These are phyloP conservation scores for Azemiops feae DNA, from an alignment of 2,113 vertebrate species.

Conservation along the genomic window DNA sequence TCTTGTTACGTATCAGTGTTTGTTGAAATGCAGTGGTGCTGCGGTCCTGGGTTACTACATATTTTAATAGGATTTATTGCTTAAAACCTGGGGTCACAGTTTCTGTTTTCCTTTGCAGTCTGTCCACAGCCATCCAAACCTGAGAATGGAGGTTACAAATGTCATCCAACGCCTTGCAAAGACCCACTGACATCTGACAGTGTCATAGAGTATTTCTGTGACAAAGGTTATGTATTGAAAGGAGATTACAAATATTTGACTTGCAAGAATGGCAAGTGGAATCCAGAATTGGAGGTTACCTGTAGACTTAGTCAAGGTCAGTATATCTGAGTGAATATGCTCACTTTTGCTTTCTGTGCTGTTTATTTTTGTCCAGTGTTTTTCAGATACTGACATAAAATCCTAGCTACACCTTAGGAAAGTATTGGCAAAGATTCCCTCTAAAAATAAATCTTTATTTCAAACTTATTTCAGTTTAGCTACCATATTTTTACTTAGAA, in stretches of 20 bases:
- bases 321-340: constrained; percentile 35
- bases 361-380: neutral
- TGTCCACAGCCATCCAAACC: constrained; percentile 90
- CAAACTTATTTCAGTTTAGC: neutral
- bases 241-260: constrained; percentile 96
- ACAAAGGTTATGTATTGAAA: constrained; percentile 92
- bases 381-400: neutral
- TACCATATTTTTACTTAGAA: neutral
- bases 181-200: constrained; percentile 84
- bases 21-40: neutral
- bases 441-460: neutral
- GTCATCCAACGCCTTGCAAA: constrained; percentile 89
- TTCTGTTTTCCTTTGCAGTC: constrained; percentile 65
- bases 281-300: constrained; percentile 91
- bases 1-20: neutral
- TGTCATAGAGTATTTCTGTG: constrained; percentile 95
- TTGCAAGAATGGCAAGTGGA: constrained; percentile 94
- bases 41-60: neutral
- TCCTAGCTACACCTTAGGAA: neutral
- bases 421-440: neutral
- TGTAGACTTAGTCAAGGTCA: constrained; percentile 89
- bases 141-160: constrained; percentile 94
- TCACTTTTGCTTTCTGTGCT: neutral
- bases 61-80: constrained; percentile 6
- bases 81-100: neutral